Evolutionary conservation across 1,140 invertebrate genomes (phyloP), one percentile per base, ranked within the genome.

Genomic region (Anastatus disparis): DNA sequence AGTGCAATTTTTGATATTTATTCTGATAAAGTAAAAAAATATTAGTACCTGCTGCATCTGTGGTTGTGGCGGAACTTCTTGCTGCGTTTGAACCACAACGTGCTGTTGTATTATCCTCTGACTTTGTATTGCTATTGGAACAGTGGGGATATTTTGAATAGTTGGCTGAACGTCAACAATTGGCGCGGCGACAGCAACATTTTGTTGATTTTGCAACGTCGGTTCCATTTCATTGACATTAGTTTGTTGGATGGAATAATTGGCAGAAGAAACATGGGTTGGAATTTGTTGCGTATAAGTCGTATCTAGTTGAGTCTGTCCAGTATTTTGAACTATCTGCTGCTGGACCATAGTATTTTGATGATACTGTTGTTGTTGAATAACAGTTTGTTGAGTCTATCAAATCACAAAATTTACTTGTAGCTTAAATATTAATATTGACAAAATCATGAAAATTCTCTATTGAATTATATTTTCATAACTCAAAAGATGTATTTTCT

Each of bases 31-130:
- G n/a, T n/a, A n/a, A n/a, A n/a, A n/a, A n/a, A n/a, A n/a, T n/a
- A n/a, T n/a, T n/a, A 35, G 31, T 35, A 70, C 75, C 46, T 76
- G 78, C 40, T 79, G 79, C 13, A 75, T 15, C 6, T 79, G 78
- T 17, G 71, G 13, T 61, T 74, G 77, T 7, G 73, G 8, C 42
- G 72, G 50, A 22, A 72, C 35, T 63, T 65, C 31, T 26, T 74
- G 69, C 55, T 78, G 78, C 26, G 69, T 8, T 38, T 77, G 77
- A 27, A 72, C 46, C n/a, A 50, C 1, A n/a, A n/a, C n/a, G n/a
- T 58, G 27, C 35, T 72, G 62, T 58, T 76, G 75, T 53, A 73
- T 42, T 10, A 59, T 58, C 20, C 68, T 35, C 59, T 74, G 72
- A 35, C 40, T 70, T 24, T 72, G 73, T 58, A 52, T 9, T 10